Evolutionary conservation across 2,797 vertebrate genomes (phyloP), one percentile per base, ranked within the genome.

Genomic region (Sphenopsis melanotis): DNA sequence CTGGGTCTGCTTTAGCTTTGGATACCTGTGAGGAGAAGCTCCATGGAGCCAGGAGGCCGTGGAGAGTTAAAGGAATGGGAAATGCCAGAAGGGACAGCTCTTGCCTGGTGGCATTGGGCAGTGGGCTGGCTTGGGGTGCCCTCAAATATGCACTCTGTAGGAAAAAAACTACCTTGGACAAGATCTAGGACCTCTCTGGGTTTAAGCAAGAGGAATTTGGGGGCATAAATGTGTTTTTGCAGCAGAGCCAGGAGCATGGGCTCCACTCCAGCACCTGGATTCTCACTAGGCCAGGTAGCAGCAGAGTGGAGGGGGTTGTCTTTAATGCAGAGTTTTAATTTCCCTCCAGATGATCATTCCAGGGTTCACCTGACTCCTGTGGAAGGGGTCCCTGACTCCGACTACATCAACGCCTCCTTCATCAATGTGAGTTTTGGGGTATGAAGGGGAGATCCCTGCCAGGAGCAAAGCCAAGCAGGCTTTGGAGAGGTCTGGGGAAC

Each of bases 361-460:
- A 98, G 99, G 96, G 98, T 99, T 50, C 99, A 99, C 95, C 98
- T 99, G 93, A 98, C 98, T 53, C 98, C 99, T 37, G 98, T 99
- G 52, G 99, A 99, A 96, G 99, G 99, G 61, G 99, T 99, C 95
- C 99, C 99, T 23, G 99, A 99, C 97, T 99, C 99, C 0, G 99
- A 99, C 98, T 99, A 99, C 95, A 99, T 99, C 97, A 99, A 99
- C 15, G 99, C 99, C 95, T 99, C 99, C 87, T 99, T 99, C 96
- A 99, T 99, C 91, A 99, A 99, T 84, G 99, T 99, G 98, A 98
- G 99, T 98, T 59, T 4, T 5, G 86, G 8, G 41, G 1, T 49
- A 16, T 3, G 32, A 36, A 47, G 23, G 47, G 74, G 30, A 59
- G 23, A 47, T 29, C 13, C 30, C 32, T 13, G 23, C 41, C 49